Base-by-base conservation (phyloP, 2,888 invertebrate genomes). In the Syrphus vitripennis region DNA sequence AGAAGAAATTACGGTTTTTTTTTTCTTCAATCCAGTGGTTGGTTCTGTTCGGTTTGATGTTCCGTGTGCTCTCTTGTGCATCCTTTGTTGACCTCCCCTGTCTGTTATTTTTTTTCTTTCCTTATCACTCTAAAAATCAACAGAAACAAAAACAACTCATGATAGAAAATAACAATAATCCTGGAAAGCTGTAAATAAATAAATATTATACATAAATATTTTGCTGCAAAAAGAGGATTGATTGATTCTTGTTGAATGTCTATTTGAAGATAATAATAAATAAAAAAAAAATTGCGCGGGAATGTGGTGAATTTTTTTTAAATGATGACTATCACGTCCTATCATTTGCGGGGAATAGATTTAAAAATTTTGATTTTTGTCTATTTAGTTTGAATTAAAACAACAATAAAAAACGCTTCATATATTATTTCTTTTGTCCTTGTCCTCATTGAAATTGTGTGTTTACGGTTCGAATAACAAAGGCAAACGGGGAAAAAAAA, bases 271-370 rank as follows among this genome's bases (percentile, higher is more conserved):
- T 65, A 29, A n/a, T n/a, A n/a, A n/a, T n/a, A n/a, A n/a, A n/a
- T n/a, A n/a, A n/a, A n/a, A n/a, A n/a, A n/a, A 7, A 21, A 65
- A 65, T 48, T 65, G 80, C 83, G 83, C 79, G 79, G 57, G 79
- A 67, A 31, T 1, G 5, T 67, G 24, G 53, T 71, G n/a, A 63
- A 70, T 63, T 26, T 34, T 71, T 63, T 26, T 34, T 71, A 4
- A 63, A 19, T 21, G 59, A 59, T 10, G 12, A 24, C 1, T 6
- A 40, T 55, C 59, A 79, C 69, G 71, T 71, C 71, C 45, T 76
- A 57, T 70, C n/a, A n/a, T n/a, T 59, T 59, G 50, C 69, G 50
- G 53, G 29, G 67, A 71, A 81, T 50, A 67, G 67, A 65, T 67
- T 53, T 75, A 48, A 26, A 65, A 19, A 50, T 9, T n/a, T n/a